Conservation (phyloP, 2,113 vertebrate species). For the Nipponia nippon region DNA sequence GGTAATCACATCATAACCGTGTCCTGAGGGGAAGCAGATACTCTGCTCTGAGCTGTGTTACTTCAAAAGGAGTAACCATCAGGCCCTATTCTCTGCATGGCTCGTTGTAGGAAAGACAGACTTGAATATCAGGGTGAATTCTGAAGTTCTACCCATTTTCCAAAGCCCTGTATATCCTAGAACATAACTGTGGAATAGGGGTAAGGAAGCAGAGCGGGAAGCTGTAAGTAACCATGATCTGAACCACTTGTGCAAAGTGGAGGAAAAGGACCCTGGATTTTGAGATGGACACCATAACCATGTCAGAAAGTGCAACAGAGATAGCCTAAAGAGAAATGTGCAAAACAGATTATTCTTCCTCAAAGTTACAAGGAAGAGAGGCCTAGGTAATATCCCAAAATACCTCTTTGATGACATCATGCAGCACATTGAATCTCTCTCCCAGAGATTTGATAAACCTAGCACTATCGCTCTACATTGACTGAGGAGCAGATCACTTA, state of each 20-base stretch:
- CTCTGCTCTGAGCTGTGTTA: background rate
- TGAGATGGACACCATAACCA: background rate
- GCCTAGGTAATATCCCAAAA: background rate
- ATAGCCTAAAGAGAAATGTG: background rate
- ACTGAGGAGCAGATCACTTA: background rate
- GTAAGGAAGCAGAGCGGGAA: background rate
- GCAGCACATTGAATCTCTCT: background rate
- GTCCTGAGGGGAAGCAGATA: background rate
- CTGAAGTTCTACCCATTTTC: background rate
- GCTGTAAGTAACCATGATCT: background rate
- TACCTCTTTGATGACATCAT: background rate
- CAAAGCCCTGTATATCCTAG: background rate
- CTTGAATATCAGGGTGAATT: background rate
- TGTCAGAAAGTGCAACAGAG: background rate
- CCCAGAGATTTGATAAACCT: background rate
- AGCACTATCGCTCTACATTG: background rate
- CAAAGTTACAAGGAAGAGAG: background rate
- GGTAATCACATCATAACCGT: background rate
- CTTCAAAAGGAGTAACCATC: background rate
- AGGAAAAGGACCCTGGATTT: background rate
- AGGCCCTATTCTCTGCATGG: background rate
- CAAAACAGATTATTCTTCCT: background rate
- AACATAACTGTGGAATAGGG: background rate
- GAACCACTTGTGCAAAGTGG: background rate
- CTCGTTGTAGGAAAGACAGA: background rate